Evolutionary conservation across 2,797 vertebrate species (phyloP).

Genomic region (Argentina silus): DNA sequence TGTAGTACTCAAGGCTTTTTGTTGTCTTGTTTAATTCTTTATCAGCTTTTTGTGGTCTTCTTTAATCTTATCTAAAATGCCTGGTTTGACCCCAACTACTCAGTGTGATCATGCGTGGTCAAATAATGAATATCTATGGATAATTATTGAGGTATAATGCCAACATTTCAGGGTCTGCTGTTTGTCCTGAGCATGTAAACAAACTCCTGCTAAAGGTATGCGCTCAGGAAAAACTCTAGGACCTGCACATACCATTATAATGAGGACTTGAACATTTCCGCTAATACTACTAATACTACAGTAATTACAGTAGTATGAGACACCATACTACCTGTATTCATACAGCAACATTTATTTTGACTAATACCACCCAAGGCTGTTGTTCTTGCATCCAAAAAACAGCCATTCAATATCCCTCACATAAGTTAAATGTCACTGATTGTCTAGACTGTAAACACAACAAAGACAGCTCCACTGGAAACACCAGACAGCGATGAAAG

Average conservation of each 20-base stretch:
- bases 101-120: neutral
- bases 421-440: slow-evolving; percentile 45
- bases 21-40: neutral
- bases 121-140: neutral
- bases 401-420: slow-evolving; percentile 23
- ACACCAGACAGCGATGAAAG: slow-evolving; percentile 51
- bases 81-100: neutral
- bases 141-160: neutral
- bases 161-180: neutral
- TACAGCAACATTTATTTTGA: neutral
- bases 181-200: neutral
- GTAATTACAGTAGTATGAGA: neutral
- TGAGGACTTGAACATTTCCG: too few relatives aligned
- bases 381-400: slow-evolving; percentile 37
- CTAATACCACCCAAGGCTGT: slow-evolving; percentile 22
- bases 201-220: too few relatives aligned
- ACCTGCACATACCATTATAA: too few relatives aligned
- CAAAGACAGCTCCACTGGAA: slow-evolving; percentile 43
- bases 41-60: neutral
- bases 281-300: too few relatives aligned
- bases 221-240: too few relatives aligned
- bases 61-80: neutral
- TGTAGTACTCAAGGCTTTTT: slow-evolving; percentile 24
- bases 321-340: neutral
- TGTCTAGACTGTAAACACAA: slow-evolving; percentile 41